phyloP scores from a whole-genome alignment of 2,888 invertebrate species.

The Amphimallon solstitiale region DNA sequence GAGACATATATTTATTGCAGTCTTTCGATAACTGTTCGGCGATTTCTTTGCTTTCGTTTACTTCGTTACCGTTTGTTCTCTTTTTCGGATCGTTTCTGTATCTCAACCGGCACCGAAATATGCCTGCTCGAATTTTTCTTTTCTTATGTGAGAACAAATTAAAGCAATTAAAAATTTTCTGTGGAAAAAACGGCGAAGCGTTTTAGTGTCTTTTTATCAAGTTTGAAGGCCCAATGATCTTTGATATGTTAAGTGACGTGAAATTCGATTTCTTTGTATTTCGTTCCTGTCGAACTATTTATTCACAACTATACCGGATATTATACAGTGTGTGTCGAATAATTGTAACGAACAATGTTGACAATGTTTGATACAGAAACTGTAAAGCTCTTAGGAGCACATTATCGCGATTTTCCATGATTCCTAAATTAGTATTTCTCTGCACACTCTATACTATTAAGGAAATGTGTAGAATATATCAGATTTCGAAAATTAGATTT shows the following conservation, averaged over 20 bases:
- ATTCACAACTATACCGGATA: slow-evolving; percentile 15
- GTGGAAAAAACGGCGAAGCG: slow-evolving; percentile 23
- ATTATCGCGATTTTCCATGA: no score
- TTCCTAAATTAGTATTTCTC: no score
- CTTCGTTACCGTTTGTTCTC: slow-evolving; percentile 9
- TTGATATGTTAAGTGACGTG: slow-evolving; percentile 17
- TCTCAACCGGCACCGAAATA: slow-evolving; percentile 27
- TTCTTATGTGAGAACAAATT: slow-evolving; percentile 41
- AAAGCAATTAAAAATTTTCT: slow-evolving; percentile 41
- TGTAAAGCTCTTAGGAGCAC: no score
- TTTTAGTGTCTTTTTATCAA: slow-evolving; percentile 25
- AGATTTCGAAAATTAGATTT: no score
- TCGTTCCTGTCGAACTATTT: slow-evolving; percentile 10
- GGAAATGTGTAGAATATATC: no score
- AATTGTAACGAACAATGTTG: no score
- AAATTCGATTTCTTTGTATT: slow-evolving; percentile 1
- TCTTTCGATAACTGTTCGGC: slow-evolving; percentile 38
- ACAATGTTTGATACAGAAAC: no score
- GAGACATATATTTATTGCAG: slow-evolving; percentile 40
- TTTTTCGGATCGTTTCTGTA: slow-evolving; percentile 13
- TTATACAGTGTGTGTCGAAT: no score
- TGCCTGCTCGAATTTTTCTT: slow-evolving; percentile 31
- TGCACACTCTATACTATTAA: no score
- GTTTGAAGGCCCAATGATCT: slow-evolving; percentile 19
- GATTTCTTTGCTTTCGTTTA: slow-evolving; percentile 23